Evolutionary conservation across 2,797 vertebrate genomes (phyloP), one percentile per base, ranked within the genome.

Genomic region (Molothrus ater): DNA sequence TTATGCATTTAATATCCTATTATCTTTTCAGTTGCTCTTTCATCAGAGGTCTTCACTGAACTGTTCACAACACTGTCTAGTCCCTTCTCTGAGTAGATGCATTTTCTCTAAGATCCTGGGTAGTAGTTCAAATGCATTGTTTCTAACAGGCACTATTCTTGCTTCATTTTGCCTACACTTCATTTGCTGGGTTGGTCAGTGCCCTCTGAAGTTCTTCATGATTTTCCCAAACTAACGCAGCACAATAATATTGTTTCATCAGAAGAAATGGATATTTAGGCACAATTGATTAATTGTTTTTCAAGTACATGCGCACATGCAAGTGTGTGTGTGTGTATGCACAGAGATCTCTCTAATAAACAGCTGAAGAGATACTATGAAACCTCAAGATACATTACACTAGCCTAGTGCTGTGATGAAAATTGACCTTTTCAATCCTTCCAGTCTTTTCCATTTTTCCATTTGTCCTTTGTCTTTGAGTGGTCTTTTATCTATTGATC

Each of bases 351-450:
- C 65, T 83, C 74, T 60, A 76, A 84, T 73, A 82, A 92, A 76
- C 40, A 73, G 36, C 59, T 70, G 64, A 81, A 75, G 40, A 88
- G 9, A 75, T 73, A 24, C 42, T 75, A 7, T 63, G 70, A 88
- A 86, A 79, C 36, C 26, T 66, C 61, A 64, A 84, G 59, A 64
- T 69, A 50, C 7, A 28, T 80, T 79, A 68, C 2, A 2, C 11
- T 84, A 75, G n/a, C 43, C 21, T 54, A 48, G 43, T 48, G 51
- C 56, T 95, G 26, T 69, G 63, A 79, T 85, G 60, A 90, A 95
- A 82, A 89, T n/a, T 86, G 86, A 81, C 86, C 64, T 95, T 94
- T 94, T 86, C 43, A 85, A 26, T 86, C 64, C 45, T 93, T 81
- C 40, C 34, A 75, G 40, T 45, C 50, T 94, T 91, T 79, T 64